Evolutionary conservation across 92 coral and sea anemone species (phyloP).

Genomic region (Phenganax stokvisi): DNA sequence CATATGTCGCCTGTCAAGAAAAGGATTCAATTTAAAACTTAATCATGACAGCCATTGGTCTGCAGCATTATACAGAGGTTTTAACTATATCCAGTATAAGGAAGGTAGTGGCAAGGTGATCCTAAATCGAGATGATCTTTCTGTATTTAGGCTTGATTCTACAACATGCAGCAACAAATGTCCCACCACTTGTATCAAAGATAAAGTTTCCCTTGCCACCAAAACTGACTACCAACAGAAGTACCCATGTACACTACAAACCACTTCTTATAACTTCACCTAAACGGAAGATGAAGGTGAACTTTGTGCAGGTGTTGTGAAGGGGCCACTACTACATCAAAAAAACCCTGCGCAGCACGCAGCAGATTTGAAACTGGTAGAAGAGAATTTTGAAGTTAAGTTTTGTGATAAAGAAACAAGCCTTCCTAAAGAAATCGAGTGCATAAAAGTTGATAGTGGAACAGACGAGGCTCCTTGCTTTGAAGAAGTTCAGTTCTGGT

Average conservation of each 20-base stretch:
- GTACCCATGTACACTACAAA: slow-evolving; percentile 41
- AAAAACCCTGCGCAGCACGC: slow-evolving; percentile 43
- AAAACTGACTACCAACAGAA: slow-evolving; percentile 33
- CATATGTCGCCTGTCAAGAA: background rate
- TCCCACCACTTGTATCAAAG: slow-evolving; percentile 34
- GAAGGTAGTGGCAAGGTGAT: slow-evolving; percentile 20
- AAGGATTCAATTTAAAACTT: slow-evolving; percentile 1
- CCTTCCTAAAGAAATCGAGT: slow-evolving; percentile 38
- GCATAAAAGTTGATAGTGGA: slow-evolving; percentile 29
- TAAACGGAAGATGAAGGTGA: slow-evolving; percentile 23
- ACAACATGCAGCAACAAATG: slow-evolving; percentile 29
- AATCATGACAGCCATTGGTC: slow-evolving; percentile 51
- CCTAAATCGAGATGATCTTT: slow-evolving; percentile 30
- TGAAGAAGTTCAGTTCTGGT: slow-evolving; percentile 45
- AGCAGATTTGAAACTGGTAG: slow-evolving; percentile 35
- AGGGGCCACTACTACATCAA: background rate
- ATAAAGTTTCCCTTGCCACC: slow-evolving; percentile 36
- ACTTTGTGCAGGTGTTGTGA: slow-evolving; percentile 42
- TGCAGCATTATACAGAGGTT: slow-evolving; percentile 30
- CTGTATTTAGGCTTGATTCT: slow-evolving; percentile 34
- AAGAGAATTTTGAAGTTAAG: slow-evolving; percentile 24
- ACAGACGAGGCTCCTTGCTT: slow-evolving; percentile 34
- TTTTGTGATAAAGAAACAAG: background rate
- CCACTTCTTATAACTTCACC: slow-evolving; percentile 44
- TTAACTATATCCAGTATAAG: slow-evolving; percentile 32